phyloP scores from a whole-genome alignment of 2,888 invertebrate genomes.

The Euclidia mi region DNA sequence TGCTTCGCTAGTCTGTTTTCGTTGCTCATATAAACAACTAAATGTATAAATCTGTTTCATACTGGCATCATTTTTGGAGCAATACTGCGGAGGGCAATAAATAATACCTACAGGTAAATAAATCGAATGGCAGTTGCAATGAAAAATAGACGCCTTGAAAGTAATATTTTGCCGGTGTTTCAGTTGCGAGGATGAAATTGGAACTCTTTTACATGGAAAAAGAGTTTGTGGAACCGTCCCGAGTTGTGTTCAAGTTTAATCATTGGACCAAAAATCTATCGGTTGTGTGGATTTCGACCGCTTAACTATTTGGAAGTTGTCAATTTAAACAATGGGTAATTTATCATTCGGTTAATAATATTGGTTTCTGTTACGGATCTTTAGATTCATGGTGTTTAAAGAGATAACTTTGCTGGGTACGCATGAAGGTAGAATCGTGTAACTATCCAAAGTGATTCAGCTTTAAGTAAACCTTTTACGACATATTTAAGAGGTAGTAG shows the following conservation, averaged over 20 bases:
- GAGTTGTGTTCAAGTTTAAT: constrained; percentile 18
- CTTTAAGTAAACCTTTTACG: too few relatives aligned
- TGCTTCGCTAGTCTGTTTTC: neutral
- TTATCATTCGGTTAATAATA: too few relatives aligned
- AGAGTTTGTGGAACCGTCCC: constrained; percentile 36
- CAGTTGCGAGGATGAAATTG: constrained; percentile 55
- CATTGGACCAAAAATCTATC: constrained; percentile 14
- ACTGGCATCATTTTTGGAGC: constrained; percentile 31
- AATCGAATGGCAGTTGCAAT: constrained; percentile 59
- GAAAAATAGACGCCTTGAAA: constrained; percentile 57
- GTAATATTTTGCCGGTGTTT: constrained; percentile 66
- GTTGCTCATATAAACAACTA: neutral
- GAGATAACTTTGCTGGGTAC: too few relatives aligned
- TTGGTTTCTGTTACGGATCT: too few relatives aligned
- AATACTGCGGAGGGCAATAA: constrained; percentile 44
- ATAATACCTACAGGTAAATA: constrained; percentile 52
- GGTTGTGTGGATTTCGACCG: constrained; percentile 17
- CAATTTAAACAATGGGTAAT: constrained; percentile 7
- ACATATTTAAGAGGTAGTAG: too few relatives aligned
- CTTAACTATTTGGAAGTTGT: constrained; percentile 7
- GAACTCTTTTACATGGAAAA: constrained; percentile 55
- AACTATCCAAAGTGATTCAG: too few relatives aligned
- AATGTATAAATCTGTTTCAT: constrained; percentile 25
- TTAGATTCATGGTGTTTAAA: neutral
- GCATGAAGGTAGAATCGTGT: too few relatives aligned